Conservation (phyloP, 2,113 vertebrate species). For the human (Homo sapiens) region DNA sequence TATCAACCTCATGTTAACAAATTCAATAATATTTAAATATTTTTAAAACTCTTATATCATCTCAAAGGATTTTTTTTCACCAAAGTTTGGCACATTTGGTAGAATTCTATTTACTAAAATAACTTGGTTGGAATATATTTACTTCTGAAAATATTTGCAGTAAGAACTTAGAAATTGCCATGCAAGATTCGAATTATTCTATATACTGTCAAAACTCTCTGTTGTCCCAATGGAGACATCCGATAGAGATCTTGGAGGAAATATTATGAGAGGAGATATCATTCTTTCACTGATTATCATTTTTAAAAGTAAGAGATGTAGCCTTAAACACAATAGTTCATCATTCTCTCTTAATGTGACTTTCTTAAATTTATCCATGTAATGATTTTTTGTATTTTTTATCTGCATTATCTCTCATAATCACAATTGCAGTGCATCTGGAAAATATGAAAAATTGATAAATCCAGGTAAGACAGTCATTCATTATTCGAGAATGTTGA, state of each 20-base stretch:
- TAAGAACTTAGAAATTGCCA: conserved; percentile 4
- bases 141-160: conserved; percentile 6
- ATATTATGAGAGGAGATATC: neutral
- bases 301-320: conserved; percentile 6
- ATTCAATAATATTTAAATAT: neutral
- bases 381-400: neutral
- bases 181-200: neutral
- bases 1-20: neutral
- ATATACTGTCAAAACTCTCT: neutral
- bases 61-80: neutral
- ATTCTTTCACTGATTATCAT: neutral
- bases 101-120: neutral
- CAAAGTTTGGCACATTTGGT: neutral
- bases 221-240: neutral
- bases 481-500: neutral
- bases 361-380: neutral
- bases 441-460: neutral
- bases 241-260: neutral
- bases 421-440: neutral
- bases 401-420: neutral
- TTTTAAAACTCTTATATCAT: neutral
- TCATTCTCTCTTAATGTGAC: neutral
- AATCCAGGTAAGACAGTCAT: neutral
- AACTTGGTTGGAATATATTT: neutral
- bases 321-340: neutral